These are phyloP conservation scores for Diplolepis rosae DNA, from an alignment of 2,888 invertebrate species.

Conservation along the genomic window DNA sequence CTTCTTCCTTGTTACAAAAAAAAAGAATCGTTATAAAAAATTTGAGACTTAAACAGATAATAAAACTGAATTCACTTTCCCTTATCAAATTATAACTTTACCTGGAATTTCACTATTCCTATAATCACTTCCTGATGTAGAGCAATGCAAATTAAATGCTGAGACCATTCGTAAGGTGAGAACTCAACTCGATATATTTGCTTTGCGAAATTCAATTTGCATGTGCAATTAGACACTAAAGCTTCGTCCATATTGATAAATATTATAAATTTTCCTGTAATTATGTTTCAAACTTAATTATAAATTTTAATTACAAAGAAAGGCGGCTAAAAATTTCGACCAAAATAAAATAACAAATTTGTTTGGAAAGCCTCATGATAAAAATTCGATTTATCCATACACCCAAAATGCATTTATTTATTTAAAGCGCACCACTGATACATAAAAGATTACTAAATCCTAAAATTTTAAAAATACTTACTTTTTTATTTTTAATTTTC, in stretches of 20 bases:
- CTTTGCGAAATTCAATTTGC: conserved; percentile 75
- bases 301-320: no score
- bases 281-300: no score
- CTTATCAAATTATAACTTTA: conserved; percentile 51
- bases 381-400: no score
- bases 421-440: no score
- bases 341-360: no score
- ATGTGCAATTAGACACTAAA: conserved; percentile 69
- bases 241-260: conserved; percentile 66
- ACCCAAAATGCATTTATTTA: no score
- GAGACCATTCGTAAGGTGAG: conserved; percentile 80
- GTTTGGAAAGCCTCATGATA: no score
- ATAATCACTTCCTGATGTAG: conserved; percentile 77
- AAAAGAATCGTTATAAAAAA: background rate
- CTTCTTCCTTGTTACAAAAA: conserved; percentile 74
- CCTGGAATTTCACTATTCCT: conserved; percentile 77
- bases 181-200: conserved; percentile 78
- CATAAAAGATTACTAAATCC: background rate
- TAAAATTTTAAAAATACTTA: background rate
- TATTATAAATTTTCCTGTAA: no score
- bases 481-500: conserved; percentile 7
- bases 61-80: no score
- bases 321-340: no score
- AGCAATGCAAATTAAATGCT: conserved; percentile 79
- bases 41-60: background rate